Evolutionary conservation across 1,140 invertebrate genomes (phyloP).

Genomic region (Philopotamus ludificatus): DNA sequence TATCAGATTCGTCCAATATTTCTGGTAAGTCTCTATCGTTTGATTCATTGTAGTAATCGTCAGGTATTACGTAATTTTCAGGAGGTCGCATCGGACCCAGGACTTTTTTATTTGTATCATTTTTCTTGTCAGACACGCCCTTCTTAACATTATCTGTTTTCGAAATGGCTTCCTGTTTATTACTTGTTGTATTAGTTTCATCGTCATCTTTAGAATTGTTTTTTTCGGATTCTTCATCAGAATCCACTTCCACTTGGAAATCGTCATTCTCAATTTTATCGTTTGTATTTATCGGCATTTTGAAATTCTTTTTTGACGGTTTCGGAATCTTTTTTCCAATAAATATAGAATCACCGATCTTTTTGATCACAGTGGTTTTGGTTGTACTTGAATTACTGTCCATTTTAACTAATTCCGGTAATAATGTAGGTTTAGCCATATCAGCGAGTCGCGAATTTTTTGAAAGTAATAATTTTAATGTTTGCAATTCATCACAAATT

Average conservation of each 20-base stretch:
- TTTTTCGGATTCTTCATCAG: slow-evolving; percentile 48
- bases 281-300: slow-evolving; percentile 39
- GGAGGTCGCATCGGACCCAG: slow-evolving; percentile 54
- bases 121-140: slow-evolving; percentile 20
- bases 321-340: slow-evolving; percentile 49
- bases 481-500: slow-evolving; percentile 68
- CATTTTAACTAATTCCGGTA: slow-evolving; percentile 57
- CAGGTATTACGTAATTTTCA: slow-evolving; percentile 51
- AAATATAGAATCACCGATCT: slow-evolving; percentile 47
- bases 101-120: slow-evolving; percentile 42
- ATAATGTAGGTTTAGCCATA: slow-evolving; percentile 71
- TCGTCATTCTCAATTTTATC: slow-evolving; percentile 45
- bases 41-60: slow-evolving; percentile 51
- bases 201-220: slow-evolving; percentile 5
- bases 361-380: slow-evolving; percentile 45
- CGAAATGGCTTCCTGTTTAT: slow-evolving; percentile 16
- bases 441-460: slow-evolving; percentile 72
- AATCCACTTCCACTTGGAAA: slow-evolving; percentile 54
- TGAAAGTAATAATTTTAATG: slow-evolving; percentile 68
- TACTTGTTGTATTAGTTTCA: slow-evolving; percentile 21
- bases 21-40: slow-evolving; percentile 52
- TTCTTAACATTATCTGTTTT: slow-evolving; percentile 21
- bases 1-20: slow-evolving; percentile 47
- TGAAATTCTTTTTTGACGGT: slow-evolving; percentile 43
- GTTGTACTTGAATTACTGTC: slow-evolving; percentile 10